A percentile compares a stretch with the other conserved stretches of the same genome.
These are phyloP conservation scores for Drosophila pandora DNA, from an alignment of 1,140 invertebrate genomes.

Conservation along the genomic window DNA sequence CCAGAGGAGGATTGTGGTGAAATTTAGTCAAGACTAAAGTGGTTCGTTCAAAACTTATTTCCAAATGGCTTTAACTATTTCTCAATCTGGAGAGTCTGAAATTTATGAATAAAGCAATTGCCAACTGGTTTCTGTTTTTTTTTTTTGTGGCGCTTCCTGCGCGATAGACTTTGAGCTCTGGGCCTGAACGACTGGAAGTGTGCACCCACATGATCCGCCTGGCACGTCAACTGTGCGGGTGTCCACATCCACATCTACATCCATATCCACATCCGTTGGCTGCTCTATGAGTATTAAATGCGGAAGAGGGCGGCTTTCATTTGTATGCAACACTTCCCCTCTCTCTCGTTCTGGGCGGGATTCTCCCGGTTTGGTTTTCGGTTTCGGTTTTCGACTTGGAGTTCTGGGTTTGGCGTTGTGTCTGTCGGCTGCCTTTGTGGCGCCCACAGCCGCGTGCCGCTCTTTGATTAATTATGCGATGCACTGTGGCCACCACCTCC, in stretches of 20 bases:
- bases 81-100: slow-evolving; percentile 35
- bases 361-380: slow-evolving; percentile 24
- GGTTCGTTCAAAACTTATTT: not conserved
- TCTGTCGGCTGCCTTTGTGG: slow-evolving; percentile 74
- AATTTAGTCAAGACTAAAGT: not conserved
- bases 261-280: slow-evolving; percentile 50
- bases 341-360: slow-evolving; percentile 49
- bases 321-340: slow-evolving; percentile 52
- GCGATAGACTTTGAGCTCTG: slow-evolving; percentile 24
- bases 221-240: slow-evolving; percentile 43
- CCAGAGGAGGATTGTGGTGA: slow-evolving; percentile 4
- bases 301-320: slow-evolving; percentile 75
- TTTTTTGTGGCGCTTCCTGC: slow-evolving; percentile 32
- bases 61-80: slow-evolving; percentile 10
- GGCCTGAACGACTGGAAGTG: slow-evolving; percentile 30
- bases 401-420: slow-evolving; percentile 36
- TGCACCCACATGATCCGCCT: slow-evolving; percentile 60
- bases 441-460: slow-evolving; percentile 73
- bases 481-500: slow-evolving; percentile 45
- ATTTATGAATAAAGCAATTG: slow-evolving; percentile 62
- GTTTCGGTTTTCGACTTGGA: slow-evolving; percentile 16
- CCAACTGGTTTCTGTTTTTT: slow-evolving; percentile 53
- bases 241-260: slow-evolving; percentile 60
- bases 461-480: slow-evolving; percentile 77
- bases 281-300: slow-evolving; percentile 62